A percentile compares a stretch with the other conserved stretches of the same genome.
Evolutionary conservation across 2,797 vertebrate genomes (phyloP).

Genomic region (Gephyroberyx darwinii): DNA sequence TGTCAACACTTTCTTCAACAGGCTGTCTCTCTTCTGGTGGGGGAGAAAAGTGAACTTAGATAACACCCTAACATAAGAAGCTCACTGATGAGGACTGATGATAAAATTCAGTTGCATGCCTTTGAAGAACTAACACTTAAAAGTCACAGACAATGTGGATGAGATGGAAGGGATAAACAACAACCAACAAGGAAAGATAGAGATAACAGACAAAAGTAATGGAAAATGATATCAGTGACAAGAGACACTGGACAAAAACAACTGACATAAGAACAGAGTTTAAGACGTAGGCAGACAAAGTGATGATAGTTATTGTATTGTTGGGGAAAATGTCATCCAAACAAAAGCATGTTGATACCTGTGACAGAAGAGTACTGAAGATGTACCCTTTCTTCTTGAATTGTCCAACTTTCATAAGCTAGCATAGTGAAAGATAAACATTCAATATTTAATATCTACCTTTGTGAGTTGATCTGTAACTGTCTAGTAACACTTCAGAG

Average conservation of each 20-base stretch:
- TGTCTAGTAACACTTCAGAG: neutral
- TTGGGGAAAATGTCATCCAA: constrained; percentile 2
- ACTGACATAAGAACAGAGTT: neutral
- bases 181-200: neutral
- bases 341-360: constrained; percentile 60
- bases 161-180: neutral
- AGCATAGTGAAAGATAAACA: constrained; percentile 39
- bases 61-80: neutral
- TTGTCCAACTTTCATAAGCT: constrained; percentile 69
- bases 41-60: constrained; percentile 61
- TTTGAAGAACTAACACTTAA: constrained; percentile 3
- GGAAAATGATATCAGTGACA: constrained; percentile 7
- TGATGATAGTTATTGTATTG: constrained; percentile 6
- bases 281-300: constrained; percentile 13
- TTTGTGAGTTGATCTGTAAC: neutral
- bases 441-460: neutral
- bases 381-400: constrained; percentile 63
- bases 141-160: neutral
- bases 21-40: constrained; percentile 69
- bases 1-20: constrained; percentile 71
- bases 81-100: neutral
- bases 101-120: neutral
- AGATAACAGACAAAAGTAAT: neutral
- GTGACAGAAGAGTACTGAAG: constrained; percentile 50
- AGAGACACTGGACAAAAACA: neutral